Base-by-base conservation (phyloP, 2,888 invertebrate species). In the Hirtodrosophila confusa region DNA sequence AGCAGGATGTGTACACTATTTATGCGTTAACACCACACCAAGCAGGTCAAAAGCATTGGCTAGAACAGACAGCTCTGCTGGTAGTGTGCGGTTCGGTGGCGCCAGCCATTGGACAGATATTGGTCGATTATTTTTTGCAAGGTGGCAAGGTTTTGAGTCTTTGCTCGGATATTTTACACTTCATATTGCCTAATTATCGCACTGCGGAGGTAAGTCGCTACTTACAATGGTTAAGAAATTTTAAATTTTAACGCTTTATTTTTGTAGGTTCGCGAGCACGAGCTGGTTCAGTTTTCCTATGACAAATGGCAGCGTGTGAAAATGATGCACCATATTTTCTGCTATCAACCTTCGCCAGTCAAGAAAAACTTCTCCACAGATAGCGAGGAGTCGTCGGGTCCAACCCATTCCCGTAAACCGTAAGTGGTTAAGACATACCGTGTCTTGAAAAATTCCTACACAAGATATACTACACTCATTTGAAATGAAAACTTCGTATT, bases 271-370 rank as follows among this genome's bases (percentile, higher is more conserved):
- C 94, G 96, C 24, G 96, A 96, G 91, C 95, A 95, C 88, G 96
- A 97, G 90, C 92, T 97, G 49, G 97, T 96, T 2, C 94, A 95
- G 77, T 97, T 97, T 89, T 95, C 95, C 2, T 97, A 96, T 80
- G 96, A 95, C 69, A 94, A 95, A 89, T 97, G 97, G 96, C 94
- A 95, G 87, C 94, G 95, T 4, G 95, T 96, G 0, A 94, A 94
- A 89, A 95, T 97, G 95, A 95, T 97, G 93, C 97, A 97, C 91
- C 96, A 97, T 86, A 95, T 97, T 71, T 96, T 97, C 90, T 97
- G 97, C 88, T 97, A 97, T 89, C 96, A 97, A 90, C 96, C 96
- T 0, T 96, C 96, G 1, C 96, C 97, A 0, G 95, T 96, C 2
- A 95, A 95, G 90, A 95, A 96, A 79, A 95, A 95, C 87, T 96